Evolutionary conservation across 2,797 vertebrate genomes (phyloP).

Genomic region (Phyllotis vaccarum): DNA sequence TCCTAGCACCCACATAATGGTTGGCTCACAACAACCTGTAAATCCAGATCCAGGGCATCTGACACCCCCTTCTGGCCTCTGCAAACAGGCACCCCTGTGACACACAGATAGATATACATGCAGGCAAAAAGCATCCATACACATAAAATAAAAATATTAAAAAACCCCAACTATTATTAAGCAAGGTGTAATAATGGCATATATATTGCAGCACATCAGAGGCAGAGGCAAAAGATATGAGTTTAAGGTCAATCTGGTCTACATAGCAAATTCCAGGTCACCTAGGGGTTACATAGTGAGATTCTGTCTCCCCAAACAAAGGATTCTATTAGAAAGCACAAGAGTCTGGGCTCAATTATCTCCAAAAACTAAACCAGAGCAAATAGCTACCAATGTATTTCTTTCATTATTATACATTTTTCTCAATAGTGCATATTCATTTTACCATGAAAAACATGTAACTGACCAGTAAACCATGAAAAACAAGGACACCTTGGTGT

Average conservation of each 20-base stretch:
- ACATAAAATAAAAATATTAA: neutral
- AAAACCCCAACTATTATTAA: neutral
- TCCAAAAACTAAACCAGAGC: neutral
- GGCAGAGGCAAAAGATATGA: neutral
- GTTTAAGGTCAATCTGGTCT: neutral
- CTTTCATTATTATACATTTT: slow-evolving; percentile 53
- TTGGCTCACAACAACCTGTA: neutral
- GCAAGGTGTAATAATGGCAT: neutral
- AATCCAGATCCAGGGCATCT: neutral
- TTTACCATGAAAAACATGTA: slow-evolving; percentile 9
- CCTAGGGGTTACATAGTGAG: neutral
- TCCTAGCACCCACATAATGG: neutral
- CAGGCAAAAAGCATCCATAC: neutral
- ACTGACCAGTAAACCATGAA: neutral
- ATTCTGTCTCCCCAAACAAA: neutral
- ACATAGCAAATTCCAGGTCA: neutral
- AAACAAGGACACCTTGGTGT: slow-evolving; percentile 38
- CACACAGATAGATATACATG: neutral
- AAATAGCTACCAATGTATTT: neutral
- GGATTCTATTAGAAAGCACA: neutral
- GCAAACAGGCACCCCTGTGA: neutral
- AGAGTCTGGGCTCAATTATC: neutral
- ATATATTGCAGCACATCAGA: neutral
- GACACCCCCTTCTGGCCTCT: neutral
- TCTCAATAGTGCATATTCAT: slow-evolving; percentile 39